These are phyloP conservation scores for Plebejus melissa DNA, from an alignment of 2,888 invertebrate genomes.

Conservation along the genomic window DNA sequence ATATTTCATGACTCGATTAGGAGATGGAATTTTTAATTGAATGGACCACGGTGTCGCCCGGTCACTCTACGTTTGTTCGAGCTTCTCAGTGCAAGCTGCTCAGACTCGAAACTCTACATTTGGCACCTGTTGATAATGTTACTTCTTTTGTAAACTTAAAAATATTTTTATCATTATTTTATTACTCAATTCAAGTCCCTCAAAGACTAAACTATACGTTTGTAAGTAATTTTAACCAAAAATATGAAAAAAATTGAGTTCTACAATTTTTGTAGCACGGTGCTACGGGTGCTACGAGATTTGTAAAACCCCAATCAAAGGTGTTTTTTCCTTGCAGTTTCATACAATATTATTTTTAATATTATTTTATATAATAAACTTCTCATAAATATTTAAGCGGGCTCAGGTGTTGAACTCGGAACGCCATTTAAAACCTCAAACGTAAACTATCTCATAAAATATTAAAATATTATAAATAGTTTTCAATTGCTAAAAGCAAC, in stretches of 20 bases:
- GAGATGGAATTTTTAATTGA: constrained; percentile 79
- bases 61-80: constrained; percentile 53
- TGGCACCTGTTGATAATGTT: neutral
- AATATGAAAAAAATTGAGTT: neutral
- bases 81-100: constrained; percentile 1
- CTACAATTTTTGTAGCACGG: constrained; percentile 35
- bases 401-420: constrained; percentile 15
- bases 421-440: constrained; percentile 21
- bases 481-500: constrained; percentile 59
- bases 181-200: neutral
- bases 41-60: constrained; percentile 63
- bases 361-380: constrained; percentile 19
- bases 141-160: neutral
- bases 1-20: constrained; percentile 80
- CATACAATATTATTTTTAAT: neutral
- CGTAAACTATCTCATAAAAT: constrained; percentile 35
- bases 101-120: constrained; percentile 25
- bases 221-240: neutral
- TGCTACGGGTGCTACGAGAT: constrained; percentile 40
- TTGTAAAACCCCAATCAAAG: constrained; percentile 28
- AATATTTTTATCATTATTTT: neutral
- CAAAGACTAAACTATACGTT: neutral
- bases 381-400: constrained; percentile 14
- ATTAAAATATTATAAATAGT: constrained; percentile 45
- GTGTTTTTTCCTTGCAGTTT: constrained; percentile 17